A percentile compares a stretch with the other conserved stretches of the same genome.
Evolutionary conservation across 2,113 vertebrate species (phyloP).

Genomic region (Alces alces): DNA sequence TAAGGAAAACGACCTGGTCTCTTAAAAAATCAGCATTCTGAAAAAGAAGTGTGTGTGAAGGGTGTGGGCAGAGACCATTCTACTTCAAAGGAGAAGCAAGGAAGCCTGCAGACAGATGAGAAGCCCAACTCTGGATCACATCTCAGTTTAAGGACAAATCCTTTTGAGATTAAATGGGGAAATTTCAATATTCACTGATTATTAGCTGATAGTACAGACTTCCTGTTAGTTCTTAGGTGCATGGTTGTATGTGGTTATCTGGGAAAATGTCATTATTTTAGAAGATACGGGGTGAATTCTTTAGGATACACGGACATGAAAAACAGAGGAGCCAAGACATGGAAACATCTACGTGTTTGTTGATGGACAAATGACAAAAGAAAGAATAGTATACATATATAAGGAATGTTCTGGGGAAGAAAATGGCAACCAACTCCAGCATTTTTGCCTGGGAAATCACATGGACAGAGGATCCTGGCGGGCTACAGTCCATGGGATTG

Average conservation of each 20-base stretch:
- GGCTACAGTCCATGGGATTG: neutral
- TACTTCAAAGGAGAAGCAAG: neutral
- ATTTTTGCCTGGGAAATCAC: neutral
- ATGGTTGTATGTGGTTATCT: neutral
- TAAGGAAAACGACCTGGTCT: neutral
- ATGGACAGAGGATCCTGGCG: neutral
- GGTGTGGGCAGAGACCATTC: accelerated
- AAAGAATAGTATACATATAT: neutral
- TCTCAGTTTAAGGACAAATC: neutral
- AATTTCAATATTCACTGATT: neutral
- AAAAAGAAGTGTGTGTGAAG: neutral
- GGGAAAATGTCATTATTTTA: neutral
- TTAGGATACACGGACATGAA: neutral
- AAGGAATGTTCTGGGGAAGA: neutral
- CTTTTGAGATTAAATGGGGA: neutral
- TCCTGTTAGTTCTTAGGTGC: neutral
- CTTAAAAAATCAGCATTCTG: neutral
- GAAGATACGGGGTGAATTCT: neutral
- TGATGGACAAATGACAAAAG: neutral
- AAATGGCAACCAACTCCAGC: neutral
- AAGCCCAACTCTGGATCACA: neutral
- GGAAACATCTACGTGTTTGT: too few species aligned
- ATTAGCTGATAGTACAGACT: neutral
- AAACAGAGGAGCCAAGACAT: neutral
- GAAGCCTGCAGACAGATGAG: neutral